Base-by-base conservation (phyloP, 2,113 vertebrate genomes). In the Neopipo cinnamomea region DNA sequence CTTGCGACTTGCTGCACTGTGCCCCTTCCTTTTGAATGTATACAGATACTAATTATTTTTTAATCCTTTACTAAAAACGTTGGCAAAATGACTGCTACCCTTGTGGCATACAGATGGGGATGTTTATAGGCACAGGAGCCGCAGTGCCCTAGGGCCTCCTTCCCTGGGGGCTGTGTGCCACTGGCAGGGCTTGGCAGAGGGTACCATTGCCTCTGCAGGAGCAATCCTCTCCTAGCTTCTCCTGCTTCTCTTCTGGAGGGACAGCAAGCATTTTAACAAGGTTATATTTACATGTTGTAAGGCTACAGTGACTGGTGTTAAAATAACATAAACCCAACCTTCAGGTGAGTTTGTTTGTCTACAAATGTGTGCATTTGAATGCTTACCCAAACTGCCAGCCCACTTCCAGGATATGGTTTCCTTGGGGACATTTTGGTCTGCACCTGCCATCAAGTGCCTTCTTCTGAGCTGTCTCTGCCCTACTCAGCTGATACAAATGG, bases 41-140 rank as follows among this genome's bases (percentile, higher is more conserved):
- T 11, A 96, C 90, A 96, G 94, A 97, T 80, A 63, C 88, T 97
- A 93, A 96, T 97, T 97, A 93, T 95, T 93, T 94, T 94, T 88
- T 94, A 95, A 85, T 81, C 87, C 71, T 90, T 92, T 91, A 61
- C 73, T 87, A 93, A 83, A 83, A 96, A 96, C 89, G 93, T 49
- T 8, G 21, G n/a, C 70, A 90, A 94, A 96, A 76, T 27, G 37
- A 92, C 58, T 73, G 70, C 39, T 92, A 49, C 37, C 25, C 44
- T 77, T 9, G 1, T 2, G 14, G 65, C 72, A 85, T 46, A 63
- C 50, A 62, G 72, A 85, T 83, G 50, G 33, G 59, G 65, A 61
- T 1, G 1, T 55, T 71, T 13, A 46, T 3, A 81, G 79, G 79
- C 35, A n/a, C 23, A 63, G 53, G 24, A 87, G 53, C 61, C 1